Conservation (phyloP, 1,140 invertebrate genomes). For the Formica exsecta region DNA sequence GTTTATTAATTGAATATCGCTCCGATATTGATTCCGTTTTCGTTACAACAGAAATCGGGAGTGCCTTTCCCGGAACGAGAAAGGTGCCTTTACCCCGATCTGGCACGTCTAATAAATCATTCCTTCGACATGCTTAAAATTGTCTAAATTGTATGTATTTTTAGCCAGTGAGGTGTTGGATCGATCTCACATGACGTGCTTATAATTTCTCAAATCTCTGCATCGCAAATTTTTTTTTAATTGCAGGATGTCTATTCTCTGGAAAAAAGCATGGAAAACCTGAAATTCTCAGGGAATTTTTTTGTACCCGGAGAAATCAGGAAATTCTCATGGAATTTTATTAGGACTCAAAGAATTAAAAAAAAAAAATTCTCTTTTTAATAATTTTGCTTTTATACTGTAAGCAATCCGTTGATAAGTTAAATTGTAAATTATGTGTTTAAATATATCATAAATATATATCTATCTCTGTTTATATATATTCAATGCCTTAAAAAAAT, state of each 20-base stretch:
- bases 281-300: no score
- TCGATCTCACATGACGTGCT: conserved; percentile 18
- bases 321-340: no score
- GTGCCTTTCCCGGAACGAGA: conserved; percentile 39
- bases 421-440: no score
- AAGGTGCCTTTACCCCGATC: conserved; percentile 16
- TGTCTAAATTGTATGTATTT: conserved; percentile 44
- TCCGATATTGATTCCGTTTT: conserved; percentile 34
- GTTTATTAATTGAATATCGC: conserved; percentile 39
- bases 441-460: no score
- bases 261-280: no score
- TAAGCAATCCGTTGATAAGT: no score
- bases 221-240: neutral
- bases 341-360: no score
- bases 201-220: conserved; percentile 22
- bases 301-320: no score
- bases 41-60: conserved; percentile 19
- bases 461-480: no score
- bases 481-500: no score
- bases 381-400: no score
- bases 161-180: conserved; percentile 12
- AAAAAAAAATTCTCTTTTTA: no score
- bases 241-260: neutral
- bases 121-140: conserved; percentile 45
- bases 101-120: conserved; percentile 48